Evolutionary conservation across 2,797 vertebrate genomes (phyloP).

Genomic region (Falco rusticolus): DNA sequence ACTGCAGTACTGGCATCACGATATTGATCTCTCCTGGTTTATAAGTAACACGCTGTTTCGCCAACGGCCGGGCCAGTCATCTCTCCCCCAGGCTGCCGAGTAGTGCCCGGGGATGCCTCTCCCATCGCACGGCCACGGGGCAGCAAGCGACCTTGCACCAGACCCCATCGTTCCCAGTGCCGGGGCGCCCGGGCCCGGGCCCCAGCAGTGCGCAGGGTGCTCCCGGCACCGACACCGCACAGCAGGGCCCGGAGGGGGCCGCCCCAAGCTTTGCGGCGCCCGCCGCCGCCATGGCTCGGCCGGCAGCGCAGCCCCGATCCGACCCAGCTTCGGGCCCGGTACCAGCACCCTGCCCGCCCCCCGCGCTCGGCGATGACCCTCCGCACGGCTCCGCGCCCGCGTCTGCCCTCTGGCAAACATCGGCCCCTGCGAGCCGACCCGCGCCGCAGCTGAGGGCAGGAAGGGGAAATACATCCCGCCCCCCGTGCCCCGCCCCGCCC

Average conservation of each 20-base stretch:
- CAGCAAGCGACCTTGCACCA: too few species aligned
- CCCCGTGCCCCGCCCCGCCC: fast-evolving
- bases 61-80: not conserved
- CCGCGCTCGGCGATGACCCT: not conserved
- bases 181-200: too few species aligned
- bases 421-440: too few species aligned
- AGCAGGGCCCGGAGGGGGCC: fast-evolving
- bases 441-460: too few species aligned
- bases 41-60: not conserved
- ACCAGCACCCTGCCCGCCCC: not conserved
- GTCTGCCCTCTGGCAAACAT: not conserved
- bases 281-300: fast-evolving
- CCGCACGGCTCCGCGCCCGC: too few species aligned
- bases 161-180: too few species aligned
- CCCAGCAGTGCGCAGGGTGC: too few species aligned
- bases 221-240: fast-evolving
- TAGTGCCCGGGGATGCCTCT: not conserved
- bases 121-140: fast-evolving
- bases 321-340: too few species aligned
- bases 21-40: not conserved
- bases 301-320: fast-evolving
- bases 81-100: not conserved
- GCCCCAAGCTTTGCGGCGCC: fast-evolving
- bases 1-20: not conserved
- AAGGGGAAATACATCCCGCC: fast-evolving